Evolutionary conservation across 2,888 invertebrate species (phyloP), one percentile per base, ranked within the genome.

Genomic region (Pegoplata infirma): DNA sequence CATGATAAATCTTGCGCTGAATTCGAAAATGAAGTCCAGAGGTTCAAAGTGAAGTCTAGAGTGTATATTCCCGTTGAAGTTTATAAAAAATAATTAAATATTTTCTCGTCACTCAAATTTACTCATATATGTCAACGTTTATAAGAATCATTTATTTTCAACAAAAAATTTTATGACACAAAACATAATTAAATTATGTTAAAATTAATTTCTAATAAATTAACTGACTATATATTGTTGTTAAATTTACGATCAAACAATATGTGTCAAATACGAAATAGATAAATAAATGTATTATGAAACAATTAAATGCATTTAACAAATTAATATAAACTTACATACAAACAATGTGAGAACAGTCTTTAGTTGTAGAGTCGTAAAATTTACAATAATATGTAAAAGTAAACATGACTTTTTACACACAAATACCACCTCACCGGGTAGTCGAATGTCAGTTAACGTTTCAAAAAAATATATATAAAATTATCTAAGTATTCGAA

Each of bases 241-340:
- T 66, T 61, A 66, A 53, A 40, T 76, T 76, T 72, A 76, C 61
- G 53, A 72, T 66, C 71, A 51, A 53, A 66, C 76, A 76, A 69
- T 67, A 58, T 76, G 71, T 67, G 44, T 25, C 46, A 44, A 17
- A 67, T 59, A 59, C 12, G 36, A 51, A 51, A 40, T 40, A 51
- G 40, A 67, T 47, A 17, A 23, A 16, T 71, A n/a, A n/a, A n/a
- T n/a, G n/a, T n/a, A 51, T 59, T 53, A 56, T 61, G 51, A 63
- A 80, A 66, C 66, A 76, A 76, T 76, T 74, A 74, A 80, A 74
- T 61, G 66, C 80, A 69, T 69, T 74, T 76, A 69, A 80, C 66
- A 77, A 77, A 74, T 74, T 80, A 76, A 80, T 77, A 71, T 6
- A 17, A 73, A 3, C 23, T 21, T 4, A 44, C 46, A 14, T n/a